These are phyloP conservation scores for Orius insidiosus DNA, from an alignment of 1,140 invertebrate genomes.

Conservation along the genomic window DNA sequence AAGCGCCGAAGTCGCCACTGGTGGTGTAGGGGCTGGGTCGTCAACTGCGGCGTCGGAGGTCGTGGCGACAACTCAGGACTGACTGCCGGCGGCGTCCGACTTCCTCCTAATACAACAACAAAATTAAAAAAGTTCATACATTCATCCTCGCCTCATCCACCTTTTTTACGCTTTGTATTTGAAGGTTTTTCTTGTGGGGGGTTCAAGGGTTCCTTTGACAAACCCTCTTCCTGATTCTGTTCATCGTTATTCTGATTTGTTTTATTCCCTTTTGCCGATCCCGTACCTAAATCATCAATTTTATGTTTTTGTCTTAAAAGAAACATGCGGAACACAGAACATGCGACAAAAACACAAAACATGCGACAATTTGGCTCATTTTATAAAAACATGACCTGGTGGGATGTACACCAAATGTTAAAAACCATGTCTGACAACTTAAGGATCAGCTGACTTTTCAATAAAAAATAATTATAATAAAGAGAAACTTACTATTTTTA, in stretches of 20 bases:
- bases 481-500: constrained; percentile 15
- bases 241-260: background rate
- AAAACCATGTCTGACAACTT: too few species aligned
- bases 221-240: too few species aligned
- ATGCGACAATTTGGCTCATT: background rate
- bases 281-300: background rate
- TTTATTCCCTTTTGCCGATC: constrained; percentile 2
- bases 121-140: background rate
- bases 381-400: too few species aligned
- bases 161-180: too few species aligned
- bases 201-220: too few species aligned
- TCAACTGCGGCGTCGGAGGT: constrained; percentile 2
- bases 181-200: too few species aligned
- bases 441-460: background rate
- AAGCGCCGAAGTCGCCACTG: background rate
- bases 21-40: background rate
- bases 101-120: constrained; percentile 2
- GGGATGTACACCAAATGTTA: too few species aligned
- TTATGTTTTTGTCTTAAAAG: too few species aligned
- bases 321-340: background rate
- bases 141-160: too few species aligned
- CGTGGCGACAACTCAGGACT: background rate
- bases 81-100: constrained; percentile 4
- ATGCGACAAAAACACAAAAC: background rate
- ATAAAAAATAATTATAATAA: too few species aligned